Percentiles rank a stretch among this genome's conserved stretches.
phyloP scores from a whole-genome alignment of 2,797 vertebrate genomes.

The Poecilia velifera region DNA sequence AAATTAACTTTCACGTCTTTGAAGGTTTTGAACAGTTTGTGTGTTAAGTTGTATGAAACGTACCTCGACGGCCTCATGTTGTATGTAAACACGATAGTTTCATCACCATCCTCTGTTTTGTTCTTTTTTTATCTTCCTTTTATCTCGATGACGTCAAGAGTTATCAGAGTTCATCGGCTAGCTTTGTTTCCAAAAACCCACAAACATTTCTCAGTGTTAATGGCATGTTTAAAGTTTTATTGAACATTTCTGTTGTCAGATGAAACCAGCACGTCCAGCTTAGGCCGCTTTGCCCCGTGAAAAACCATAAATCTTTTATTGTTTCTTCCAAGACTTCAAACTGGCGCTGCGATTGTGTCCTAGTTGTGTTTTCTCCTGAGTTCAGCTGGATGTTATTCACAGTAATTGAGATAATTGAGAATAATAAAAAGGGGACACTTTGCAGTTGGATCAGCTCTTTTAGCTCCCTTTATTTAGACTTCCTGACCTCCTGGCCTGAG shows the following conservation, averaged over 20 bases:
- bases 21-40: neutral
- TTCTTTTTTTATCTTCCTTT: neutral
- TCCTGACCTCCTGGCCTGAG: neutral
- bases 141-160: neutral
- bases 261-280: neutral
- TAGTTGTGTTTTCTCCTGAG: neutral
- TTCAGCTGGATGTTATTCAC: neutral
- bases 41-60: neutral
- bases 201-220: neutral
- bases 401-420: neutral
- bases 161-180: too few species aligned
- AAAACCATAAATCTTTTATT: neutral
- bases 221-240: neutral
- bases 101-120: neutral
- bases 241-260: neutral
- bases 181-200: neutral
- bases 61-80: neutral
- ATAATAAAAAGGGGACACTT: neutral
- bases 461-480: conserved; percentile 1
- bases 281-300: neutral
- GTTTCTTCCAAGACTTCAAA: neutral
- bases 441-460: neutral
- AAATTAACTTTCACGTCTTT: neutral
- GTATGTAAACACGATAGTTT: neutral
- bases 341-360: neutral